These are phyloP conservation scores for Nothocercus julius DNA, from an alignment of 2,113 vertebrate species.

Conservation along the genomic window DNA sequence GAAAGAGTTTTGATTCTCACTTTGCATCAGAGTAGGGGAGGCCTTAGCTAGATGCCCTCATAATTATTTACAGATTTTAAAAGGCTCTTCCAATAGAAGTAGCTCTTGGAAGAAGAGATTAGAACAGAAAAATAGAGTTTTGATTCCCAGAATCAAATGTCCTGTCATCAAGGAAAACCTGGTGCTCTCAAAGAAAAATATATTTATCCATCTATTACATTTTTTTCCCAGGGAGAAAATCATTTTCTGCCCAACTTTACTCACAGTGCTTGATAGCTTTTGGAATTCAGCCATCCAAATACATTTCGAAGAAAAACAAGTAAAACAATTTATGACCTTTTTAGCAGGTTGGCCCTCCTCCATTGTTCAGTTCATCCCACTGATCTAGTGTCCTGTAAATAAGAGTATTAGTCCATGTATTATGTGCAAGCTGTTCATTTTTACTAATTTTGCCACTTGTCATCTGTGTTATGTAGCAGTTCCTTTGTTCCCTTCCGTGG, in stretches of 20 bases:
- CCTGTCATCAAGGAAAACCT: not conserved
- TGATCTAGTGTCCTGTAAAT: not conserved
- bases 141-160: not conserved
- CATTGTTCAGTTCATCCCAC: not conserved
- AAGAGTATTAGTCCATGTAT: not conserved
- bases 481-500: not conserved
- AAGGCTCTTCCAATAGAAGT: not conserved
- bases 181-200: not conserved
- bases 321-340: not conserved
- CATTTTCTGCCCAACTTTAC: not conserved
- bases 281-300: not conserved
- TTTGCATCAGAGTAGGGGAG: not conserved
- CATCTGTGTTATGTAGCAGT: not conserved
- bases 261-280: not conserved
- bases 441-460: not conserved
- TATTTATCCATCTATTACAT: not conserved
- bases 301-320: not conserved
- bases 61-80: not conserved
- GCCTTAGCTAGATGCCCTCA: not conserved
- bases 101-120: not conserved
- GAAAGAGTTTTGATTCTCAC: not conserved
- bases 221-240: not conserved
- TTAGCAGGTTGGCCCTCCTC: not conserved
- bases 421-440: not conserved
- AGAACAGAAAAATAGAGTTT: not conserved